Base-by-base conservation (phyloP, 2,888 invertebrate species). In the Linnaemya vulpina region DNA sequence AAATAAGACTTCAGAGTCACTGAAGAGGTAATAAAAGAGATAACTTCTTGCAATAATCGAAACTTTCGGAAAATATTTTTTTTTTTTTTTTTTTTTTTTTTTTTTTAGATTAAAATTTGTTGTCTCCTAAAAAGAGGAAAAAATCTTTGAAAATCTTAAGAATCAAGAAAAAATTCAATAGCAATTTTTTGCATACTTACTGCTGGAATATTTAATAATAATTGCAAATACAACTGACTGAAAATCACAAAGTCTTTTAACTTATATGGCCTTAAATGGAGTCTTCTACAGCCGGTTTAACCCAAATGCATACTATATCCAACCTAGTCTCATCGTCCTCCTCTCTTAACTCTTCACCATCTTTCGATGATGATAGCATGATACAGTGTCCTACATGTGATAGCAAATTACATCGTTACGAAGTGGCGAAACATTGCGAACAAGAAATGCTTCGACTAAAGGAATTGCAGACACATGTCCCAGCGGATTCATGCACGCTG, bases 321-420 rank as follows among this genome's bases (percentile, higher is more conserved):
- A 78, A 75, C 22, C 38, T 82, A 15, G 43, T 49, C 17, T 38
- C 68, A 30, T 15, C 73, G 30, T 43, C 38, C 5, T 62, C 82
- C 40, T 51, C n/a, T 55, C 22, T 55, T 11, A 73, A 71, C 17
- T 55, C 76, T 20, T 67, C 73, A 35, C 38, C 74, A 5, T 40
- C 71, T 11, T 73, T 68, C 62, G 67, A 82, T 22, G 71, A 78
- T 60, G 89, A 90, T 35, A 87, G 89, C 49, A 88, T 89, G 94
- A n/a, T 96, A 94, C 91, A 87, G 38, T 98, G 98, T 91, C 98
- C 98, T 0, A 96, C 97, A 1, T 98, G 98, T 91, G 96, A 97
- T 86, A 95, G 96, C 84, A 97, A 97, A 3, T 94, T 98, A 58
- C 93, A 97, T 65, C 94, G 95, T 1, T 95, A 95, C 1, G 98